Conservation (phyloP, 2,888 invertebrate species). For the Subacronicta megacephala region DNA sequence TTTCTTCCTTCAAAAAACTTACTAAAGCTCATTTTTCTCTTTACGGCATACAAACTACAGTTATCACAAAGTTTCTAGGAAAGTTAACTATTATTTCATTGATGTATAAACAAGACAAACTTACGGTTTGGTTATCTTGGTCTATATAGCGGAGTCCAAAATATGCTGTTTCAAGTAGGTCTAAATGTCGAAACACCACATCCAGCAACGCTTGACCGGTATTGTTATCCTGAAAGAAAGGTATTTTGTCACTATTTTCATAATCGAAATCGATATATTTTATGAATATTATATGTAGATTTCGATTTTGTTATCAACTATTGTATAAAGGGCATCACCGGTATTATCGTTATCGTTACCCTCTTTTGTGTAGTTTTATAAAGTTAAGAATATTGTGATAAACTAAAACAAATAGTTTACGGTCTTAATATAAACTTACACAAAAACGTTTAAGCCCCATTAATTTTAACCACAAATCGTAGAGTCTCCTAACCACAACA, state of each 20-base stretch:
- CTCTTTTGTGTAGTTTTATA: no score
- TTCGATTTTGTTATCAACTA: no score
- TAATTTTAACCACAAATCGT: constrained; percentile 35
- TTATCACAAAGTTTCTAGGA: background rate
- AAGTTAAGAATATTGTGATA: no score
- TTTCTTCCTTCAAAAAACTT: constrained; percentile 5
- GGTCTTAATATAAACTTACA: constrained; percentile 4
- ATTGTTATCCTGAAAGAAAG: constrained; percentile 93
- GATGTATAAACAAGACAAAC: constrained; percentile 58
- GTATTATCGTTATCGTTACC: no score
- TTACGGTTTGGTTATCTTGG: constrained; percentile 97
- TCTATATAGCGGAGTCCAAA: constrained; percentile 98
- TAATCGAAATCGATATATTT: no score
- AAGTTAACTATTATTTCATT: background rate
- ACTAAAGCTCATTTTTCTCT: constrained; percentile 1
- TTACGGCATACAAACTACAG: background rate
- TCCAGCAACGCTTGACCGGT: constrained; percentile 97
- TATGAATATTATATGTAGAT: no score
- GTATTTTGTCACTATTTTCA: no score
- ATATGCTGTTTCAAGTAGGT: constrained; percentile 98
- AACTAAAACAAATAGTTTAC: constrained; percentile 9
- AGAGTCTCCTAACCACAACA: constrained; percentile 20
- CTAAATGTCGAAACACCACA: constrained; percentile 97
- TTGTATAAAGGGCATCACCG: no score
- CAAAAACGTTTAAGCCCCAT: constrained; percentile 37